phyloP scores from a whole-genome alignment of 1,140 invertebrate genomes.

The Patella vulgata region DNA sequence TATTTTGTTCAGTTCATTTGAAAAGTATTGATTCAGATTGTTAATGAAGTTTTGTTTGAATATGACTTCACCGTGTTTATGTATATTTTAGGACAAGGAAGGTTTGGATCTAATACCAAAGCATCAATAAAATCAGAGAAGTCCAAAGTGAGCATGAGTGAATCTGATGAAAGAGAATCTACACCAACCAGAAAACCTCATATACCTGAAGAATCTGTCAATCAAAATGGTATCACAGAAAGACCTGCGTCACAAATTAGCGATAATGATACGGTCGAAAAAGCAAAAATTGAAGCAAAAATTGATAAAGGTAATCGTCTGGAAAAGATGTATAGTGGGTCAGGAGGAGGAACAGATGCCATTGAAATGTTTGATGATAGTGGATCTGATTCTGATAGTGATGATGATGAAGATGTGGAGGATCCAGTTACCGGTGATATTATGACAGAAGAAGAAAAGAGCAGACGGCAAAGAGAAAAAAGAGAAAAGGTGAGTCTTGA shows the following conservation, averaged over 20 bases:
- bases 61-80: too few species aligned
- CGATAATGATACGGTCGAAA: too few species aligned
- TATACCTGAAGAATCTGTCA: neutral
- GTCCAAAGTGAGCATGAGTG: neutral
- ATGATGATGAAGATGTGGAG: constrained; percentile 55
- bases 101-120: too few species aligned
- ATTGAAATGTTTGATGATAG: constrained; percentile 67
- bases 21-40: too few species aligned
- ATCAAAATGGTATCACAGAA: too few species aligned
- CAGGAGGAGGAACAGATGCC: constrained; percentile 41
- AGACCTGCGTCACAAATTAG: too few species aligned
- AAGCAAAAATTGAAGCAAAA: too few species aligned
- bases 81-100: too few species aligned
- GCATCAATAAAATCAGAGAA: too few species aligned
- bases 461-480: constrained; percentile 46
- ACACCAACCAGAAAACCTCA: neutral
- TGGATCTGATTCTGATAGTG: constrained; percentile 59
- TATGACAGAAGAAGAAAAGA: constrained; percentile 66
- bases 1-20: too few species aligned
- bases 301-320: constrained; percentile 65
- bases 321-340: constrained; percentile 29
- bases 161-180: constrained; percentile 4
- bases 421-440: constrained; percentile 52
- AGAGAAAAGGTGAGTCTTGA: constrained; percentile 55
- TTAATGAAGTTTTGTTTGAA: too few species aligned